Evolutionary conservation across 2,888 invertebrate genomes (phyloP).

Genomic region (Scaptomyza tumidula): DNA sequence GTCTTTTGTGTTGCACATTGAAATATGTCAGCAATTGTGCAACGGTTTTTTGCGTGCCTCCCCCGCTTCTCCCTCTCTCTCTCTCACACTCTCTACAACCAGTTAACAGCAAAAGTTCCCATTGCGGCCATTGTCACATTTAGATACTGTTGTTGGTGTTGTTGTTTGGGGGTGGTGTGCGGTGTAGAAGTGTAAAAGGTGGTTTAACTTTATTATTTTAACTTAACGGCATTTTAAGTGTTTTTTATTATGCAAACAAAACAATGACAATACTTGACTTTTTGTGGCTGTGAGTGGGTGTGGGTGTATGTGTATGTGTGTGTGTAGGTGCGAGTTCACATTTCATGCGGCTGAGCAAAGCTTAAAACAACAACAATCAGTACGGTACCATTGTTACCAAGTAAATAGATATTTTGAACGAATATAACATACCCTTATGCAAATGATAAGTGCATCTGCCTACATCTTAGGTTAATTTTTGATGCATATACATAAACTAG

Average conservation of each 20-base stretch:
- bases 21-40: conserved; percentile 76
- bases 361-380: conserved; percentile 22
- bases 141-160: conserved; percentile 71
- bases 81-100: neutral
- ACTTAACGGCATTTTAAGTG: conserved; percentile 79
- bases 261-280: conserved; percentile 21
- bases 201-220: conserved; percentile 78
- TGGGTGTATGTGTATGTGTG: conserved; percentile 19
- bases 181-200: conserved; percentile 32
- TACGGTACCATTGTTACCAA: neutral
- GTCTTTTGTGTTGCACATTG: conserved; percentile 76
- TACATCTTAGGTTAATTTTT: neutral
- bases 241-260: conserved; percentile 71
- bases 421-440: neutral
- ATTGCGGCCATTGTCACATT: conserved; percentile 69
- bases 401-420: neutral
- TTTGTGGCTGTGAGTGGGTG: conserved; percentile 2
- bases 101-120: conserved; percentile 15
- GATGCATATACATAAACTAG: neutral
- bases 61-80: too few relatives aligned
- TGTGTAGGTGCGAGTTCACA: conserved; percentile 64
- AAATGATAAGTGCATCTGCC: neutral
- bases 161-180: too few relatives aligned
- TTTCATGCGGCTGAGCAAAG: conserved; percentile 54
- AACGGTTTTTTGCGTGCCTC: conserved; percentile 38